Percentiles rank a stretch among this genome's conserved stretches.
These are phyloP conservation scores for Oxystoma pomonae DNA, from an alignment of 2,888 invertebrate species.

Conservation along the genomic window DNA sequence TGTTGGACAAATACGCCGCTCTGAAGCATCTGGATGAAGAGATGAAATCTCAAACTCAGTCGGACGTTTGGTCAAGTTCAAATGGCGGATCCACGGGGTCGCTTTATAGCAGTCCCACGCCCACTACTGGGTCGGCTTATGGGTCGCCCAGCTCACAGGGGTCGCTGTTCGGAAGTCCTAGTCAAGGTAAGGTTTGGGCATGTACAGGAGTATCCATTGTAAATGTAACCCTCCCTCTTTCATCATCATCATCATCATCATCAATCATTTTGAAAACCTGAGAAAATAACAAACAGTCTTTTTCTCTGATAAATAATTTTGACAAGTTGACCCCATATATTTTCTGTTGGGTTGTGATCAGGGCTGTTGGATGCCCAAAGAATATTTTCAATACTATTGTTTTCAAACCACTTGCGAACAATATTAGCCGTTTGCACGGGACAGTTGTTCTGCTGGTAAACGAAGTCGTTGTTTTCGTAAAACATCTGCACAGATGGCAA, in stretches of 20 bases:
- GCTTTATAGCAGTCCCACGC: constrained; percentile 44
- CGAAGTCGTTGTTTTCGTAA: too few relatives aligned
- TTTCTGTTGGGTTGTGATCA: too few relatives aligned
- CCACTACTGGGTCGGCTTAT: constrained; percentile 42
- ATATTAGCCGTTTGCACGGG: too few relatives aligned
- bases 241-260: not conserved
- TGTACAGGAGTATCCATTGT: not conserved
- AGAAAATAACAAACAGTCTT: too few relatives aligned
- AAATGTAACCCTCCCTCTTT: not conserved
- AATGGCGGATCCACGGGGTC: constrained; percentile 43
- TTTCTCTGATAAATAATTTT: too few relatives aligned
- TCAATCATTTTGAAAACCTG: too few relatives aligned
- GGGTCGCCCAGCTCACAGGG: constrained; percentile 45
- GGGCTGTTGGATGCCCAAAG: too few relatives aligned
- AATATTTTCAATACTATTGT: too few relatives aligned
- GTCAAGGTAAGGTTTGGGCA: constrained; percentile 47
- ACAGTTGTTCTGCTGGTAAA: too few relatives aligned
- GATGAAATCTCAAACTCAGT: constrained; percentile 52
- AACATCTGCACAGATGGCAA: too few relatives aligned
- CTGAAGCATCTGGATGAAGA: constrained; percentile 87
- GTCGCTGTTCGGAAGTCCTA: constrained; percentile 47
- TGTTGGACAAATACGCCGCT: constrained; percentile 87
- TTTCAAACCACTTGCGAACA: too few relatives aligned
- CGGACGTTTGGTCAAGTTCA: constrained; percentile 33
- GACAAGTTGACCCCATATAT: too few relatives aligned